Evolutionary conservation across 2,888 invertebrate species (phyloP), one percentile per base, ranked within the genome.

Genomic region (Melipona bicolor): DNA sequence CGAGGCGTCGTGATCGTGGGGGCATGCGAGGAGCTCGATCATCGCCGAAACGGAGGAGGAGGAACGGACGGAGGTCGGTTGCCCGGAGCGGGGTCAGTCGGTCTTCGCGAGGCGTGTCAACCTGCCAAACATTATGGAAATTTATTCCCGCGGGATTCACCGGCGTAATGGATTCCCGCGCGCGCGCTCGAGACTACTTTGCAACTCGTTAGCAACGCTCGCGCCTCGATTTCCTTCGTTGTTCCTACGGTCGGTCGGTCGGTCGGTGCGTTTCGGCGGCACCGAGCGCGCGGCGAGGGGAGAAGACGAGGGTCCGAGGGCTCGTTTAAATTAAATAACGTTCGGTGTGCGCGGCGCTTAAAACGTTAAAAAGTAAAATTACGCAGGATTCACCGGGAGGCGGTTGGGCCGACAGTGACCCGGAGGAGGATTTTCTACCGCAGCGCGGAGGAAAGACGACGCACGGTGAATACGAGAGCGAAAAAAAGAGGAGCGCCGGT

Each of bases 101-200:
- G 79, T 88, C 61, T 36, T 87, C 89, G 90, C 90, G 89, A 92
- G 93, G 91, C 91, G 92, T 91, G 92, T 91, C 93, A 93, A 93
- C 92, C 93, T 93, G 92, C 93, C 92, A 91, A 93, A 93, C 92
- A 92, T 93, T 92, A 93, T 93, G 93, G 91, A 93, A 93, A 93
- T 93, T 93, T 93, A 93, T 93, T 93, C 93, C 86, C 88, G 84
- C 86, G 85, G 86, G 89, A 86, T 87, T 75, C 84, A 73, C 52
- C 67, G 71, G 71, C 71, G 85, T 91, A 91, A 91, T 91, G 91
- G 89, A 91, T 91, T 91, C 88, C 83, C 83, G 75, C 62, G 78
- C 74, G 74, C 77, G 73, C 36, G 64, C 27, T 49, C 61, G 62
- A 68, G 72, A 69, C 79, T 77, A 78, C 77, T 77, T 77, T 64